Conservation (phyloP, 2,113 vertebrate species). For the Hepsetus odoe region DNA sequence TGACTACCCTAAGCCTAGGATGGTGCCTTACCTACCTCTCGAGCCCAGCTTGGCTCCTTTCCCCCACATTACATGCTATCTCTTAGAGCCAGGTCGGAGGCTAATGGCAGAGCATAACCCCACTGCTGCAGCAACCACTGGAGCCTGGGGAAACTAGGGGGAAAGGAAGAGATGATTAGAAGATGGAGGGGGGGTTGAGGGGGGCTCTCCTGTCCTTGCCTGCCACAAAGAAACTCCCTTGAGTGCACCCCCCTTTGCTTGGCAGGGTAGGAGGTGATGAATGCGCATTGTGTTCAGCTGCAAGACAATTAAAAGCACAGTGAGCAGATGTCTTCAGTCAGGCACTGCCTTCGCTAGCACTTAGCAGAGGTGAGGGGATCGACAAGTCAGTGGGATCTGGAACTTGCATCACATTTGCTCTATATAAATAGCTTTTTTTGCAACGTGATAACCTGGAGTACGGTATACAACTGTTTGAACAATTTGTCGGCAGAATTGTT, state of each 20-base stretch:
- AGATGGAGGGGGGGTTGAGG: background rate
- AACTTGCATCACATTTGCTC: slow-evolving; percentile 43
- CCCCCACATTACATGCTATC: slow-evolving; percentile 13
- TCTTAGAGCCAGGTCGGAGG: slow-evolving; percentile 36
- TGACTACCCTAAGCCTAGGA: background rate
- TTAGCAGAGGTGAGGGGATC: slow-evolving; percentile 1
- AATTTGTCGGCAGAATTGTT: background rate
- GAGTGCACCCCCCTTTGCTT: slow-evolving; percentile 47
- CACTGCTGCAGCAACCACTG: slow-evolving; percentile 2
- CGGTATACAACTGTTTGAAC: slow-evolving; percentile 21
- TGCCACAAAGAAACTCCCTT: slow-evolving; percentile 35
- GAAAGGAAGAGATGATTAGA: slow-evolving; percentile 26
- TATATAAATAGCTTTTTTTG: slow-evolving; percentile 53
- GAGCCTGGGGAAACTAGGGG: slow-evolving; percentile 4
- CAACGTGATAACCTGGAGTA: background rate
- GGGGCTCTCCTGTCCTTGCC: slow-evolving; percentile 21
- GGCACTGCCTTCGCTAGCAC: slow-evolving; percentile 30
- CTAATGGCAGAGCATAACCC: slow-evolving; percentile 16
- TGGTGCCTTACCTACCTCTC: background rate
- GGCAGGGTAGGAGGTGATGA: slow-evolving; percentile 67
- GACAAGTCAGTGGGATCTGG: background rate
- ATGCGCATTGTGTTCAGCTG: slow-evolving; percentile 60
- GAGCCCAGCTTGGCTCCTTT: background rate
- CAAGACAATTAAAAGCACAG: slow-evolving; percentile 62
- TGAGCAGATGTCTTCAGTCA: slow-evolving; percentile 55